phyloP scores from a whole-genome alignment of 2,797 vertebrate genomes.

The Etheostoma nigrum region DNA sequence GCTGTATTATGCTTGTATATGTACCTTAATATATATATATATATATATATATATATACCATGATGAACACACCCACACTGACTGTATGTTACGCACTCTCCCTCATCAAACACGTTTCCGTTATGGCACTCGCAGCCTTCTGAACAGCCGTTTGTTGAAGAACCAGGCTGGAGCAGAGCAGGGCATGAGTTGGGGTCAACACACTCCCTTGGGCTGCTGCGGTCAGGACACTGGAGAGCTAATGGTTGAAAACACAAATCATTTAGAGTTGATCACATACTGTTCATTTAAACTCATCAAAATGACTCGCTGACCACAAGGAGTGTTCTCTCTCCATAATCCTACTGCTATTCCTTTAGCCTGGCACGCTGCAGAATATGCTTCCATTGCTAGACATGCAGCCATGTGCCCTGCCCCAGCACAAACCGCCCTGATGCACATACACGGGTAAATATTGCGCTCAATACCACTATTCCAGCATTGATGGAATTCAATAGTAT shows the following conservation, averaged over 20 bases:
- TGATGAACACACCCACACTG: slow-evolving; percentile 57
- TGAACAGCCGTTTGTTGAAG: slow-evolving; percentile 8
- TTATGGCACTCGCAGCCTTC: slow-evolving; percentile 56
- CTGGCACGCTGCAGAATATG: slow-evolving; percentile 43
- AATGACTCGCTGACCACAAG: slow-evolving; percentile 36
- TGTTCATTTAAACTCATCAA: background rate
- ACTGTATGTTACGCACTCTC: slow-evolving; percentile 30
- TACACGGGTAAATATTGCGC: slow-evolving; percentile 18
- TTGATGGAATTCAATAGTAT: slow-evolving; percentile 26
- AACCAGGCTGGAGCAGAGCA: slow-evolving; percentile 34
- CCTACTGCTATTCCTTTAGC: slow-evolving; percentile 38
- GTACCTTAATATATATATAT: slow-evolving; percentile 68
- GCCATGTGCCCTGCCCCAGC: slow-evolving; percentile 23
- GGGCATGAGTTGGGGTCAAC: slow-evolving; percentile 8
- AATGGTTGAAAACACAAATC: background rate
- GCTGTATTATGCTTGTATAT: background rate
- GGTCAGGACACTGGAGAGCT: slow-evolving; percentile 46
- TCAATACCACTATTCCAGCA: slow-evolving; percentile 41
- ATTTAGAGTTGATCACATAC: background rate
- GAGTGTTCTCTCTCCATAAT: slow-evolving; percentile 36
- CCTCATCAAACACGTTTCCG: slow-evolving; percentile 47
- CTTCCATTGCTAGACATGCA: slow-evolving; percentile 48
- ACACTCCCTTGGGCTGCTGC: slow-evolving; percentile 46
- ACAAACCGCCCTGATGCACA: slow-evolving; percentile 48
- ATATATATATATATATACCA: slow-evolving; percentile 69